phyloP scores from a whole-genome alignment of 37 sponge, comb jelly and placozoan species.

The Agelas oroides region DNA sequence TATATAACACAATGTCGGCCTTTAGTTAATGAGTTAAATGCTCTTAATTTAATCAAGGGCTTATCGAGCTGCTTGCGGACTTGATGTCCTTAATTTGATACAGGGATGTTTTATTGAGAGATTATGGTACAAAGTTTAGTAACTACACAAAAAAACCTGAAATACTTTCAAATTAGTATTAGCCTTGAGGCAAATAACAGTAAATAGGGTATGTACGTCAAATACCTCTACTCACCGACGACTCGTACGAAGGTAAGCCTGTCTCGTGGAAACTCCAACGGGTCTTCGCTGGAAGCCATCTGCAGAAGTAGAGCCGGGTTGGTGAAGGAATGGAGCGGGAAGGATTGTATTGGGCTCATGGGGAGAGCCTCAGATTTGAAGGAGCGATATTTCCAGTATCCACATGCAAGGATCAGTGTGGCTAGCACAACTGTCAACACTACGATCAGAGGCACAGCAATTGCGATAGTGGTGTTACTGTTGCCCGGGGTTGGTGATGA shows the following conservation, averaged over 20 bases:
- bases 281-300: conserved; percentile 5
- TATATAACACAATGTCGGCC: no score
- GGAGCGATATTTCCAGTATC: background rate
- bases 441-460: background rate
- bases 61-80: no score
- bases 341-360: conserved; percentile 15
- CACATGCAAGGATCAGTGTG: background rate
- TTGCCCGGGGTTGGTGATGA: background rate
- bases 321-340: background rate
- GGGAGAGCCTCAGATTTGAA: conserved; percentile 12
- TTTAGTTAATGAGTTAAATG: no score
- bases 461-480: background rate
- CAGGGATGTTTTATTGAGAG: no score
- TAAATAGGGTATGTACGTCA: no score
- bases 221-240: no score
- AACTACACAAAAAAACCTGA: no score
- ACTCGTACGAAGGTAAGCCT: conserved; percentile 29
- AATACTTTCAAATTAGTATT: no score
- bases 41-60: no score
- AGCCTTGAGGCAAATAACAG: no score
- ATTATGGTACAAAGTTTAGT: no score
- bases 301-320: background rate
- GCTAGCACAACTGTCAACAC: background rate
- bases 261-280: conserved; percentile 62
- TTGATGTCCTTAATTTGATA: no score